Evolutionary conservation across 2,888 invertebrate species (phyloP).

Genomic region (Bedellia somnulentella): DNA sequence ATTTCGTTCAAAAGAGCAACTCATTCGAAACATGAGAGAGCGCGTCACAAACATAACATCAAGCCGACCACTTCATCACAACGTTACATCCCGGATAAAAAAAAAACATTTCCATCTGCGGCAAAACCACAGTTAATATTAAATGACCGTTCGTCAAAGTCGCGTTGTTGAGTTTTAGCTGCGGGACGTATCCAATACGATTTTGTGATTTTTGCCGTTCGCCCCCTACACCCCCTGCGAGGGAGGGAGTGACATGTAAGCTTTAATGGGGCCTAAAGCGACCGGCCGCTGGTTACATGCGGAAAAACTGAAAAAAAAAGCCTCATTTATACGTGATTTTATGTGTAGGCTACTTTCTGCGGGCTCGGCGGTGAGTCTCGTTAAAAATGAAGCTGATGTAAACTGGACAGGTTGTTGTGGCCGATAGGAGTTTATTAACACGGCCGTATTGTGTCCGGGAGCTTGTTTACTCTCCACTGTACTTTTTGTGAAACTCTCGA

Average conservation of each 20-base stretch:
- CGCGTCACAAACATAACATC: slow-evolving; percentile 47
- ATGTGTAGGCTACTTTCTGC: slow-evolving; percentile 58
- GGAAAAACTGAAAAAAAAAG: slow-evolving; percentile 54
- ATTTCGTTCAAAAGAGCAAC: slow-evolving; percentile 42
- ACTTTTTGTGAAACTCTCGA: too few species aligned
- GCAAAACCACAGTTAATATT: slow-evolving; percentile 60
- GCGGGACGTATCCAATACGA: slow-evolving; percentile 51
- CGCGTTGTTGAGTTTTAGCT: slow-evolving; percentile 39
- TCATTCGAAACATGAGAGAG: slow-evolving; percentile 37
- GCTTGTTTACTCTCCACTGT: too few species aligned
- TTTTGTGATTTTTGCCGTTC: slow-evolving; percentile 48
- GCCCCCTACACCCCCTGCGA: slow-evolving; percentile 15
- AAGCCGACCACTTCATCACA: slow-evolving; percentile 51
- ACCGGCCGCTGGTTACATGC: slow-evolving; percentile 45
- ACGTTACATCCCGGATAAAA: slow-evolving; percentile 45
- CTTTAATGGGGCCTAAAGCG: slow-evolving; percentile 53
- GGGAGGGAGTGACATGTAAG: slow-evolving; percentile 53
- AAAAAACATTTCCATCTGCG: slow-evolving; percentile 58
- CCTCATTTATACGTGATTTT: slow-evolving; percentile 60
- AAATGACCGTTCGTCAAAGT: slow-evolving; percentile 60
- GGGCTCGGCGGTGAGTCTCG: slow-evolving; percentile 48
- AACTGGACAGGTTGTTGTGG: slow-evolving; percentile 46
- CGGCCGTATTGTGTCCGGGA: slow-evolving; percentile 6
- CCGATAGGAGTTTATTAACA: slow-evolving; percentile 52
- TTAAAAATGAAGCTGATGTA: slow-evolving; percentile 54